Conservation (phyloP, 2,113 vertebrate genomes). For the Festucalex cinctus region DNA sequence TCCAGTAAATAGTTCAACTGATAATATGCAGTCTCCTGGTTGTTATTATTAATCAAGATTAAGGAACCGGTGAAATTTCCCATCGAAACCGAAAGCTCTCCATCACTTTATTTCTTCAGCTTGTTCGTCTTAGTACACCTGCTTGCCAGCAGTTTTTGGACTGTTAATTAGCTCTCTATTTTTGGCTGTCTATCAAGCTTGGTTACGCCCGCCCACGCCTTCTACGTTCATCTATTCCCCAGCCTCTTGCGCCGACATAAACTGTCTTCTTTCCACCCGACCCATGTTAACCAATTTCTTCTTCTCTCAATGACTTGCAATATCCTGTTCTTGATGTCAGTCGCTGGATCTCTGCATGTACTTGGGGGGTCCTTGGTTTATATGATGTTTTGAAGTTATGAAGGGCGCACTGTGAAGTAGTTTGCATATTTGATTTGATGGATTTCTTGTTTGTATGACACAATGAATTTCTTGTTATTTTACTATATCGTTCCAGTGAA, state of each 20-base stretch:
- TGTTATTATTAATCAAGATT: too few relatives aligned
- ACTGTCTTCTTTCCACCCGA: slow-evolving; percentile 7
- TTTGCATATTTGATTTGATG: background rate
- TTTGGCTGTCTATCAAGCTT: slow-evolving; percentile 51
- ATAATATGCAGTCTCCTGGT: too few relatives aligned
- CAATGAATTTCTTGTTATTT: background rate
- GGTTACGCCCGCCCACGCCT: slow-evolving; percentile 45
- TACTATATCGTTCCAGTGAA: too few relatives aligned
- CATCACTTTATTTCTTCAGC: slow-evolving; percentile 25
- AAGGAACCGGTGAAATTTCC: too few relatives aligned
- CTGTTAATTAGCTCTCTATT: slow-evolving; percentile 64
- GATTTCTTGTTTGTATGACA: background rate
- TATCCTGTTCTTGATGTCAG: slow-evolving; percentile 20
- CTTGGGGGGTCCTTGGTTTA: background rate
- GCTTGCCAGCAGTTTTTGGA: slow-evolving; percentile 60
- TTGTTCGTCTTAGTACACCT: slow-evolving; percentile 38
- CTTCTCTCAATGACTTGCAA: background rate
- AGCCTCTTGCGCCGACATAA: background rate
- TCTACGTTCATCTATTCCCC: slow-evolving; percentile 42
- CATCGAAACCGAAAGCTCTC: slow-evolving; percentile 2
- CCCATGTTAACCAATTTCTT: slow-evolving; percentile 13
- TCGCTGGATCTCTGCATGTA: background rate
- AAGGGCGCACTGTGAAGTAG: background rate
- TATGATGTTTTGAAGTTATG: background rate
- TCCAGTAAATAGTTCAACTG: too few relatives aligned